Evolutionary conservation across 2,888 invertebrate genomes (phyloP).

Genomic region (Hypomecis punctinalis): DNA sequence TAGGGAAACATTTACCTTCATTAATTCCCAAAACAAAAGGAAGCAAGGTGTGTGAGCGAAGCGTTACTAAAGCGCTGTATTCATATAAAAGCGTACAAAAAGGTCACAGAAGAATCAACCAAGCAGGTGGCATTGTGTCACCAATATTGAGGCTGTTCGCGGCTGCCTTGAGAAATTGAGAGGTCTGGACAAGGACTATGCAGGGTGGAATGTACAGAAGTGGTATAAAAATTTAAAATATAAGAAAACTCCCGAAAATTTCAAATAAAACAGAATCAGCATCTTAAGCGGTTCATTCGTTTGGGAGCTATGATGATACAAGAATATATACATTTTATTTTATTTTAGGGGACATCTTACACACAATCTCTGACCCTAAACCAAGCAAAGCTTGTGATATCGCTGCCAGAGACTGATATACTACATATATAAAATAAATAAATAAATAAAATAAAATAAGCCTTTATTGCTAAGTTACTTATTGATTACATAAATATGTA

Average conservation of each 20-base stretch:
- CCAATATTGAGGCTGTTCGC: conserved; percentile 35
- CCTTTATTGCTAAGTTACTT: too few species aligned
- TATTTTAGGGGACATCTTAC: too few species aligned
- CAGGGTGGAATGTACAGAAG: conserved; percentile 14
- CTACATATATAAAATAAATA: too few species aligned
- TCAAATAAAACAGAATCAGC: too few species aligned
- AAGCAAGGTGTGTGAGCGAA: conserved; percentile 61
- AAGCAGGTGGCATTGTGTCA: conserved; percentile 67
- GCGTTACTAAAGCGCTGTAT: conserved; percentile 58
- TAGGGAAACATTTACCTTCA: conserved; percentile 50
- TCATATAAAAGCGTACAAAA: conserved; percentile 54
- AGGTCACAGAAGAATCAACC: conserved; percentile 59
- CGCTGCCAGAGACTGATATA: too few species aligned
- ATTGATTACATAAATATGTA: too few species aligned
- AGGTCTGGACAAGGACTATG: conserved; percentile 38
- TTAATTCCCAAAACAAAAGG: conserved; percentile 56
- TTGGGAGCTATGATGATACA: too few species aligned
- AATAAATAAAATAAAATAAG: too few species aligned
- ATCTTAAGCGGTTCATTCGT: too few species aligned
- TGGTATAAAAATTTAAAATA: neutral
- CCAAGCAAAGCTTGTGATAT: too few species aligned
- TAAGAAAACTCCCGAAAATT: neutral
- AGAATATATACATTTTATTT: too few species aligned
- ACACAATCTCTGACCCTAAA: too few species aligned
- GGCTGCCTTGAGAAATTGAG: conserved; percentile 35